Base-by-base conservation (phyloP, 2,888 invertebrate species). In the Drosophila paucipuncta region DNA sequence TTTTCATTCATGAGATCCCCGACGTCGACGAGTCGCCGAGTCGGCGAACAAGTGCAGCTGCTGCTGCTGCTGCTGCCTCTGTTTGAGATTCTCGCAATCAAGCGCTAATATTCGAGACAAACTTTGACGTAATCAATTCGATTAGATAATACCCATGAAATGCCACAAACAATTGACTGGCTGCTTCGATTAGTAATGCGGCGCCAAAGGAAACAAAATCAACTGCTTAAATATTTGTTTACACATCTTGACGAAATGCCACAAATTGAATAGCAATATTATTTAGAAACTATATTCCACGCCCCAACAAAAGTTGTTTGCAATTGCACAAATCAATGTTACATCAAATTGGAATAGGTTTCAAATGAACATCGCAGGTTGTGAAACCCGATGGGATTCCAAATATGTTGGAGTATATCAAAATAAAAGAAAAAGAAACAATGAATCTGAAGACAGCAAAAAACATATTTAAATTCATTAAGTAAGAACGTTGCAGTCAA, bases 71-170 rank as follows among this genome's bases (percentile, higher is more conserved):
- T 47, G 47, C n/a, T 39, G 39, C 28, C 28, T 39, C 30, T 41
- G 30, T 6, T 16, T 30, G 9, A 58, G 69, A 69, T 81, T 77
- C 79, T 78, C 73, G 58, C 81, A 72, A 72, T 72, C 88, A 75
- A 76, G 73, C 79, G 89, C 78, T 85, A 85, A 85, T 85, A 85
- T 73, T 71, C 61, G 57, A 85, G 66, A 80, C 89, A 85, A 88
- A 85, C 85, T 75, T 84, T 77, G 83, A 90, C 78, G 89, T 76
- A 80, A 86, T 90, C 90, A 88, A 90, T 78, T 88, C 83, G 90
- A 88, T 86, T 90, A 90, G 85, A 90, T 90, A 90, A 82, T 66
- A 59, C 61, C 67, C 64, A 82, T 81, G 85, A 85, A 87, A 85
- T 84, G 72, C 61, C 33, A 72, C 49, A 63, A 53, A 76, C 58